Conservation (phyloP, 2,113 vertebrate species). For the Podarcis raffonei region DNA sequence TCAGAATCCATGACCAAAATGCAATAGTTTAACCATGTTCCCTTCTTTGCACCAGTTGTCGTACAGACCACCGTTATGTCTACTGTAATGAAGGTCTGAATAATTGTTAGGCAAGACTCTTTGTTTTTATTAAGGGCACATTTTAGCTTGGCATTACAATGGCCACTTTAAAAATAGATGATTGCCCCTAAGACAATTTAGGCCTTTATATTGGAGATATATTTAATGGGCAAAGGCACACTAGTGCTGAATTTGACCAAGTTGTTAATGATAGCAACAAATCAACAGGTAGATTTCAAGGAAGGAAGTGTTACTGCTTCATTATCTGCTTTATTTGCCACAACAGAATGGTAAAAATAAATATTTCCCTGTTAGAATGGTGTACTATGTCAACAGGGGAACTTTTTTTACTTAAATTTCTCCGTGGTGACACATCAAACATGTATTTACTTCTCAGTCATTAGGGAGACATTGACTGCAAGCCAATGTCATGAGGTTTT, state of each 20-base stretch:
- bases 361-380: conserved; percentile 48
- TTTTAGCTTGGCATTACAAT: conserved; percentile 49
- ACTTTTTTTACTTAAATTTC: conserved; percentile 44
- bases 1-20: background rate
- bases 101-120: conserved; percentile 8
- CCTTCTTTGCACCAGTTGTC: background rate
- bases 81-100: conserved; percentile 24
- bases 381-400: conserved; percentile 44
- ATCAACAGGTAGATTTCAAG: conserved; percentile 54
- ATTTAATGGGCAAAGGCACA: background rate
- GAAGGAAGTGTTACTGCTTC: conserved; percentile 63
- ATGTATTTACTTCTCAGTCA: conserved; percentile 49
- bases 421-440: conserved; percentile 49
- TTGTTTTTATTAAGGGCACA: conserved; percentile 35
- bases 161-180: conserved; percentile 38
- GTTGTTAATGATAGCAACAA: conserved; percentile 57
- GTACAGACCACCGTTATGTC: conserved; percentile 25
- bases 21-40: conserved; percentile 2
- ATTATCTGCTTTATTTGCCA: conserved; percentile 62
- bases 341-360: conserved; percentile 64
- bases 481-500: conserved; percentile 28
- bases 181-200: conserved; percentile 43
- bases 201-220: conserved; percentile 36
- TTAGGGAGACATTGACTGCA: conserved; percentile 33
- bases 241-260: conserved; percentile 47